Evolutionary conservation across 2,113 vertebrate species (phyloP).

Genomic region (Rhea americana): DNA sequence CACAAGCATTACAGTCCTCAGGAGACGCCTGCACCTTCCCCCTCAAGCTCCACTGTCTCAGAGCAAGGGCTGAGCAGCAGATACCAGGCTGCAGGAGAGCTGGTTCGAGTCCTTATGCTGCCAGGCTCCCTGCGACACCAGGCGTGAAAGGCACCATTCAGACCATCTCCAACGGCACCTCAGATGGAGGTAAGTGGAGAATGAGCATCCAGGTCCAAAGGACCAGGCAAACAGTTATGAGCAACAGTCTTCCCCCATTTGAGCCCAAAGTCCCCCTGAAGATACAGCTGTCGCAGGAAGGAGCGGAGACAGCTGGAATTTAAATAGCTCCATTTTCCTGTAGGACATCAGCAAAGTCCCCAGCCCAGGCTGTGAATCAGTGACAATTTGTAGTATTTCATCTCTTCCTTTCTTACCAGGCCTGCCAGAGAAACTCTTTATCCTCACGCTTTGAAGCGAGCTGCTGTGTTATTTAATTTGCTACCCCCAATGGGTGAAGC

Average conservation of each 20-base stretch:
- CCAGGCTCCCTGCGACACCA: no score
- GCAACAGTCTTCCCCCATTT: neutral
- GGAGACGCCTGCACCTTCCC: no score
- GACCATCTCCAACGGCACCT: neutral
- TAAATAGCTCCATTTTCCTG: neutral
- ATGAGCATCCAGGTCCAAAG: neutral
- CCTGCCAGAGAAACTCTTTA: neutral
- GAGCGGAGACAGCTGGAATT: neutral
- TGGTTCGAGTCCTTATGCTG: no score
- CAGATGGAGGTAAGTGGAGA: neutral
- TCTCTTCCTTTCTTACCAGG: neutral
- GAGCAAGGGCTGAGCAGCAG: no score
- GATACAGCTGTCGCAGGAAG: neutral
- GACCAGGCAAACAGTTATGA: rapidly evolving
- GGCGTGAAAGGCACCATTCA: neutral
- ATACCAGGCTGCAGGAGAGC: no score
- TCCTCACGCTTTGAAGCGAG: neutral
- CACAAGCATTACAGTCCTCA: no score
- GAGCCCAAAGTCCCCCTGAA: neutral
- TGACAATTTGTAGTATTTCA: neutral
- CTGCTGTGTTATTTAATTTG: neutral
- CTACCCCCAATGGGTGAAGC: neutral
- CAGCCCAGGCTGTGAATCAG: neutral
- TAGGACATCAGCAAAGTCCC: neutral
- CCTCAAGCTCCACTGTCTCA: no score